These are phyloP conservation scores for Ectropis crepuscularia DNA, from an alignment of 2,888 invertebrate genomes.

Conservation along the genomic window DNA sequence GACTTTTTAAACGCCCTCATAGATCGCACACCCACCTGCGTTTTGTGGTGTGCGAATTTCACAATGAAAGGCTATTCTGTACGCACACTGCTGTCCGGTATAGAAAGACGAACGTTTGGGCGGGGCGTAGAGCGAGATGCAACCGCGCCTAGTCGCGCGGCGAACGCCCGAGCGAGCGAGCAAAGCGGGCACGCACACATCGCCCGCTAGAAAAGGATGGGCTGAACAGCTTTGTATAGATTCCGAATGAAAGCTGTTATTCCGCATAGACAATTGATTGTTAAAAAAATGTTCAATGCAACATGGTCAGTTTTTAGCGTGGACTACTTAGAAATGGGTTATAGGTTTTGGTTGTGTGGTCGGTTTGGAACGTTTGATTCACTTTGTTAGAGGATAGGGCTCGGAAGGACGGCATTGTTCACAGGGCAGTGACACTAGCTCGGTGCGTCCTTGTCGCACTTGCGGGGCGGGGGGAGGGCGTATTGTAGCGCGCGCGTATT, in stretches of 20 bases:
- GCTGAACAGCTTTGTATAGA: constrained; percentile 80
- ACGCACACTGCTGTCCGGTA: constrained; percentile 70
- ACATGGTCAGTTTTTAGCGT: constrained; percentile 48
- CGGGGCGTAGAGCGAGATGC: constrained; percentile 79
- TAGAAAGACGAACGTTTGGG: constrained; percentile 73
- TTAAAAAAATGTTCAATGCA: constrained; percentile 62
- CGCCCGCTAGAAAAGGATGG: constrained; percentile 79
- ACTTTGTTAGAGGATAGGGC: constrained; percentile 52
- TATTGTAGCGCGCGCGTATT: constrained; percentile 84
- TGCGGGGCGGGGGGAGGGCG: constrained; percentile 76
- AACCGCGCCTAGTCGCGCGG: constrained; percentile 65
- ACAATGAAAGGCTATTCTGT: constrained; percentile 75
- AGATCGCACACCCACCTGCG: constrained; percentile 79
- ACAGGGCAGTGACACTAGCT: constrained; percentile 83
- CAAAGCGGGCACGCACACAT: constrained; percentile 72
- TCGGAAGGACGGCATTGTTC: constrained; percentile 79
- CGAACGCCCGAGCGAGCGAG: constrained; percentile 64
- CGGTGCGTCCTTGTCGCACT: constrained; percentile 82
- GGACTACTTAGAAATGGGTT: constrained; percentile 28
- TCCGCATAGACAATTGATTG: constrained; percentile 82
- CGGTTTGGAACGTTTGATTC: constrained; percentile 55
- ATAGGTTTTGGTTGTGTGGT: constrained; percentile 30
- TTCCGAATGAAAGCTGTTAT: constrained; percentile 78
- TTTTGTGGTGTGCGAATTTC: constrained; percentile 79
- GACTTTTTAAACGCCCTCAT: constrained; percentile 84